Percentiles rank a stretch among this genome's conserved stretches.
These are phyloP conservation scores for Tympanuchus pallidicinctus DNA, from an alignment of 2,113 vertebrate species.

Conservation along the genomic window DNA sequence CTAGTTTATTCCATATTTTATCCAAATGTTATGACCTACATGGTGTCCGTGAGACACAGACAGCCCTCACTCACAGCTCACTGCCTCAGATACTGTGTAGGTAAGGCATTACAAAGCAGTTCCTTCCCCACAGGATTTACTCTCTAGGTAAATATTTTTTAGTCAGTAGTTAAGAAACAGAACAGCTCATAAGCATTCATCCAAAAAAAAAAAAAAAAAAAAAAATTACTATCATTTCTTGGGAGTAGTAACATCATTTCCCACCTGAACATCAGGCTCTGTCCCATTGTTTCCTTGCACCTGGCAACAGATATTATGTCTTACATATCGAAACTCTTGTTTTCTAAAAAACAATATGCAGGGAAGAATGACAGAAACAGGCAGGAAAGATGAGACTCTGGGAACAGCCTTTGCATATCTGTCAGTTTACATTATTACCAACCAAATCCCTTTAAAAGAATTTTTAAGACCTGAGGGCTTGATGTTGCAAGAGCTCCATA, in stretches of 20 bases:
- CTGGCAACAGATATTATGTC: slow-evolving; percentile 15
- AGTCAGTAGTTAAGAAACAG: background rate
- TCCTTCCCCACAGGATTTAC: background rate
- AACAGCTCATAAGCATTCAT: background rate
- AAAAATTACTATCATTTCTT: background rate
- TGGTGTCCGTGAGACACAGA: background rate
- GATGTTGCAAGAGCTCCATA: background rate
- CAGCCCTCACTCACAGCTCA: background rate
- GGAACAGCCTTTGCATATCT: slow-evolving; percentile 37
- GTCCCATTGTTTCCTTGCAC: slow-evolving; percentile 35
- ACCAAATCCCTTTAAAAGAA: background rate
- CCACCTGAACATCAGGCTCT: slow-evolving; percentile 40
- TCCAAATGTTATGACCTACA: background rate
- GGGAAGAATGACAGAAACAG: slow-evolving; percentile 32
- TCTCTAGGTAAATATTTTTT: background rate
- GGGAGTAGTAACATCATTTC: slow-evolving; percentile 4
- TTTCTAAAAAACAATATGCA: slow-evolving; percentile 27
- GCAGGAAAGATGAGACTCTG: background rate
- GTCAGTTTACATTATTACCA: slow-evolving; percentile 30
- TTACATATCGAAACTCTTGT: background rate
- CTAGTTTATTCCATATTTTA: background rate
- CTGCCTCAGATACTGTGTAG: background rate
- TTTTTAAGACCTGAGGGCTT: background rate
- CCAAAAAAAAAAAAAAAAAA: background rate
- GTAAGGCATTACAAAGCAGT: background rate